Conservation (phyloP, 2,888 invertebrate genomes). For the Idaea biselata region DNA sequence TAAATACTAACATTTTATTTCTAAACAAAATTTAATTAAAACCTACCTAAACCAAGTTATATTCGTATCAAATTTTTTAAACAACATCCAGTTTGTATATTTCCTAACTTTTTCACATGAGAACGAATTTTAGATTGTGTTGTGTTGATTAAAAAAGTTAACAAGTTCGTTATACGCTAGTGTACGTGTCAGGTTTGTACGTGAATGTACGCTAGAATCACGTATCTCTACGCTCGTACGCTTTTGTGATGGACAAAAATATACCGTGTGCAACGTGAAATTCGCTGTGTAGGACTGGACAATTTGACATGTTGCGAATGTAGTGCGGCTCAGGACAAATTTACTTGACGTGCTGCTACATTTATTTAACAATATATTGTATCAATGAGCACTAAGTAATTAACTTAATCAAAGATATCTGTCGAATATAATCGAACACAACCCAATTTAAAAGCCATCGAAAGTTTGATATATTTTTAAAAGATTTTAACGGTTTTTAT, state of each 20-base stretch:
- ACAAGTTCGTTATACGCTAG: background rate
- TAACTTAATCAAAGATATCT: no score
- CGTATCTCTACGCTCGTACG: background rate
- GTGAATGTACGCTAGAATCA: background rate
- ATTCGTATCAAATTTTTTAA: background rate
- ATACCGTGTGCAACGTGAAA: background rate
- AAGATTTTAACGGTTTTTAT: no score
- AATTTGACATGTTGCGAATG: background rate
- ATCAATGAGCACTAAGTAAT: background rate
- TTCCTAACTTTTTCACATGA: background rate
- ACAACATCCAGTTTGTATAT: background rate
- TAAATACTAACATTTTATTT: background rate
- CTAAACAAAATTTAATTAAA: background rate
- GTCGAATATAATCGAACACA: no score
- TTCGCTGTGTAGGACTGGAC: background rate
- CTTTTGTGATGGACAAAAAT: background rate
- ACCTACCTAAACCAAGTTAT: background rate
- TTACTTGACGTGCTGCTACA: background rate
- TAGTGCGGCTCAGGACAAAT: background rate
- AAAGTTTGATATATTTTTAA: no score
- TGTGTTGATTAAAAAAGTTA: slow-evolving; percentile 1
- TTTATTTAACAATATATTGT: background rate
- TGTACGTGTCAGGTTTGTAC: slow-evolving; percentile 1
- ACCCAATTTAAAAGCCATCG: no score
- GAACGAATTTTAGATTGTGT: background rate